Evolutionary conservation across 2,888 invertebrate species (phyloP), one percentile per base, ranked within the genome.

Genomic region (Netelia virgata): DNA sequence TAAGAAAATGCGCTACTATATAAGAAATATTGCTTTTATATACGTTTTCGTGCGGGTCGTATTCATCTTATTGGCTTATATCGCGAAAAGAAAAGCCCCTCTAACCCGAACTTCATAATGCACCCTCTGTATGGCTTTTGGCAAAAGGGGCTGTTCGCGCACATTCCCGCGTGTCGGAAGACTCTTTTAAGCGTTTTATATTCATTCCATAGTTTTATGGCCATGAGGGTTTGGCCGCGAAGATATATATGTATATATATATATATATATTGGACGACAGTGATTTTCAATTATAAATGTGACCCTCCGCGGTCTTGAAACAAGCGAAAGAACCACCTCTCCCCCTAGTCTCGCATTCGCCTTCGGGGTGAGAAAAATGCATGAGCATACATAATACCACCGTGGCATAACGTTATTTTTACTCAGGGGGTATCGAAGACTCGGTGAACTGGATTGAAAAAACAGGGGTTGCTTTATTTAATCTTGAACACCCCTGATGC

Each of bases 251-350:
- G 79, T 75, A 86, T 86, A 88, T 90, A 88, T 88, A 84, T 75
- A 73, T 41, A 79, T 75, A 86, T 86, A 88, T 90, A 88, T 88
- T 84, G 86, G 88, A 88, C 89, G 88, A 89, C 89, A 87, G 87
- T 89, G 90, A 91, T 91, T 91, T 91, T 91, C 90, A 91, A 91
- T 91, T 90, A 91, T 88, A 83, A 85, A 79, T 74, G 70, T 75
- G 61, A 84, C 63, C 77, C 69, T 66, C 64, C 73, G 14, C 77
- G 59, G 47, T 74, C 64, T 36, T 28, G 57, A 55, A 20, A 63
- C 50, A 55, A 75, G 64, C 55, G 47, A 10, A 57, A 84, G 84
- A 78, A 55, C 47, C 53, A 16, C 70, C 66, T 66, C 20, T 28
- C 53, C 53, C 59, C 28, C 73, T 50, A 76, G 63, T 59, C 23